These are phyloP conservation scores for Nilaparvata lugens DNA, from an alignment of 1,140 invertebrate species.

Conservation along the genomic window DNA sequence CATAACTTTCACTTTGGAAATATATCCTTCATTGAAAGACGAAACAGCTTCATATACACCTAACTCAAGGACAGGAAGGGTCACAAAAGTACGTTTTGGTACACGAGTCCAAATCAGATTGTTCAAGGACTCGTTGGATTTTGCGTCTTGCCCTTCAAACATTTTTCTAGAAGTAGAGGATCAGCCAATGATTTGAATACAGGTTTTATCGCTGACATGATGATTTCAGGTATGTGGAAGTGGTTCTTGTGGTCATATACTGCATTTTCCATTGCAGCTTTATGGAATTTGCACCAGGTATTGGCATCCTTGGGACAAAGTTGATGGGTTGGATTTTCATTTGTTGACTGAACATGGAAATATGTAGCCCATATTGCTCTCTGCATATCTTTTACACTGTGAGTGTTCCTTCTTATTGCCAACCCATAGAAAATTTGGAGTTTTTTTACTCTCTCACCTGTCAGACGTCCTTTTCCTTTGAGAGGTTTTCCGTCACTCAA, in stretches of 20 bases:
- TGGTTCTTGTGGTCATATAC: constrained; percentile 1
- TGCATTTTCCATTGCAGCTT: too few species aligned
- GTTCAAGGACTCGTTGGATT: constrained; percentile 10
- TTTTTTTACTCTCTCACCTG: background rate
- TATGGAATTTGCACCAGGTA: constrained; percentile 10
- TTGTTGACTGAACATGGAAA: constrained; percentile 25
- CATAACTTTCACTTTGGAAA: too few species aligned
- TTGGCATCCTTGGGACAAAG: constrained; percentile 20
- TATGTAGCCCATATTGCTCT: constrained; percentile 26
- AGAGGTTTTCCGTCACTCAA: constrained; percentile 1
- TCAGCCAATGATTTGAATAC: too few species aligned
- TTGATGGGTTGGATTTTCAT: constrained; percentile 22
- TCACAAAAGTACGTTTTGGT: too few species aligned
- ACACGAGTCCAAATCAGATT: constrained; percentile 9
- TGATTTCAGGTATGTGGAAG: background rate
- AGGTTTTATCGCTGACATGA: constrained; percentile 10
- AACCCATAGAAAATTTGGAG: constrained; percentile 2
- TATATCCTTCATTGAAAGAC: too few species aligned
- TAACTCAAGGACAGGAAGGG: too few species aligned
- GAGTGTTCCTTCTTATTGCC: constrained; percentile 21
- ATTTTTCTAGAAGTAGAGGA: too few species aligned
- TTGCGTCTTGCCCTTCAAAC: constrained; percentile 1
- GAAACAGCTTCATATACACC: too few species aligned
- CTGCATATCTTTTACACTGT: constrained; percentile 21
- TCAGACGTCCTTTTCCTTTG: background rate